phyloP scores from a whole-genome alignment of 2,888 invertebrate genomes.

The Amorpha juglandis region DNA sequence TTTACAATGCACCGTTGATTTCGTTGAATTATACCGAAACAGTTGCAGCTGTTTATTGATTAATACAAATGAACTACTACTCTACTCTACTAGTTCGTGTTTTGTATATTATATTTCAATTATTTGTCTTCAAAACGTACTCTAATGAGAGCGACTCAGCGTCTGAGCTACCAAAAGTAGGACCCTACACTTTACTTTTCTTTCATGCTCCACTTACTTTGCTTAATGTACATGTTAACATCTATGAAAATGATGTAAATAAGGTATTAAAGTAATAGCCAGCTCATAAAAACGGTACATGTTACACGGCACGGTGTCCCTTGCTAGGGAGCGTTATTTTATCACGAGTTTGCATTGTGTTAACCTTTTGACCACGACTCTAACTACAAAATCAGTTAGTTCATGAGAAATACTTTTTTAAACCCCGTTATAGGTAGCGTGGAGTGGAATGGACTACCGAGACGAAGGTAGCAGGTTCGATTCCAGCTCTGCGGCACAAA shows the following conservation, averaged over 20 bases:
- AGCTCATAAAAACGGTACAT: background rate
- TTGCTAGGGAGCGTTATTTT: background rate
- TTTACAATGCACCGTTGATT: constrained; percentile 37
- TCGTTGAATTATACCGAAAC: constrained; percentile 34
- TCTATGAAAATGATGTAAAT: background rate
- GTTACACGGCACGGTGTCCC: too few species aligned
- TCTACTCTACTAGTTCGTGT: constrained; percentile 29
- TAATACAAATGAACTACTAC: constrained; percentile 3
- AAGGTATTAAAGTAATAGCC: background rate
- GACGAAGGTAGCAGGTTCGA: too few species aligned
- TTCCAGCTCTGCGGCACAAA: too few species aligned
- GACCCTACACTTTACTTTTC: constrained; percentile 1
- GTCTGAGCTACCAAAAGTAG: background rate
- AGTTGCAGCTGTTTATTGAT: constrained; percentile 14
- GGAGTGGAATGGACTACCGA: too few species aligned
- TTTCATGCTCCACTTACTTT: background rate
- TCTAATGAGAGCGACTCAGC: background rate
- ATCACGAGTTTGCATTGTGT: background rate
- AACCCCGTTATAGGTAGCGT: too few species aligned
- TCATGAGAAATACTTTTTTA: background rate
- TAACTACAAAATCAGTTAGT: background rate
- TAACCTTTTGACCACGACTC: background rate
- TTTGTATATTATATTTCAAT: constrained; percentile 29
- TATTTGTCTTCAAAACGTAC: background rate
- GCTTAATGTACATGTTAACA: background rate